Conservation (phyloP, 2,888 invertebrate genomes). For the Teleiodes luculella region DNA sequence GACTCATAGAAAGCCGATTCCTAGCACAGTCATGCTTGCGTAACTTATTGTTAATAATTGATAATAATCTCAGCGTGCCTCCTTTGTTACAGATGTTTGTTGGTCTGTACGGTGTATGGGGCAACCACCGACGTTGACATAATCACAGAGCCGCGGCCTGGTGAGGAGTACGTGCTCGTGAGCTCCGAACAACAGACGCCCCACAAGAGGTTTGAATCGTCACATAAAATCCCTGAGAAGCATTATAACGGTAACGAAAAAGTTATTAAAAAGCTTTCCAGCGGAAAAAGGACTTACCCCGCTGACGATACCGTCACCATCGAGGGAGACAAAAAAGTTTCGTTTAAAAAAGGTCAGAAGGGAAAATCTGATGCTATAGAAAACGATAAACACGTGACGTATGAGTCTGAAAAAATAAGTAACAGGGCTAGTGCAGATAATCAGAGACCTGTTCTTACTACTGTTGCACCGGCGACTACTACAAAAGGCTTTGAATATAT, state of each 20-base stretch:
- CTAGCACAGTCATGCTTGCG: conserved; percentile 44
- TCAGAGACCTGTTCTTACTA: conserved; percentile 77
- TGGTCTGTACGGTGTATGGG: conserved; percentile 63
- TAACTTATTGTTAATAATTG: conserved; percentile 34
- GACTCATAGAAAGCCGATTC: conserved; percentile 60
- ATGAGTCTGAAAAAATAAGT: conserved; percentile 67
- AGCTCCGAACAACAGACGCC: conserved; percentile 75
- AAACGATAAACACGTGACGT: conserved; percentile 71
- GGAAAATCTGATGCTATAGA: conserved; percentile 67
- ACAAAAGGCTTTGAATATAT: conserved; percentile 64
- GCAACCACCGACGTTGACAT: conserved; percentile 76
- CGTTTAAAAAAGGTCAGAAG: conserved; percentile 57
- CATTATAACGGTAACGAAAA: conserved; percentile 69
- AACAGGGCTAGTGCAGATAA: conserved; percentile 68
- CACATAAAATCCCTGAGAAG: conserved; percentile 83
- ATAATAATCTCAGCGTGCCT: conserved; percentile 31
- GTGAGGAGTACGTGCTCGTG: conserved; percentile 83
- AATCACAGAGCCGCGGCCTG: conserved; percentile 81
- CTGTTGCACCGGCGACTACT: conserved; percentile 55
- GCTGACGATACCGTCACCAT: conserved; percentile 69
- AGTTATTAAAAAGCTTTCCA: conserved; percentile 58
- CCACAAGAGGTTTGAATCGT: conserved; percentile 80
- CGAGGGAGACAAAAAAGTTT: conserved; percentile 66
- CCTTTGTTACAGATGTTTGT: conserved; percentile 74
- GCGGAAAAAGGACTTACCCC: conserved; percentile 57